A percentile compares a stretch with the other conserved stretches of the same genome.
Evolutionary conservation across 2,888 invertebrate genomes (phyloP).

Genomic region (Yponomeuta cagnagella): DNA sequence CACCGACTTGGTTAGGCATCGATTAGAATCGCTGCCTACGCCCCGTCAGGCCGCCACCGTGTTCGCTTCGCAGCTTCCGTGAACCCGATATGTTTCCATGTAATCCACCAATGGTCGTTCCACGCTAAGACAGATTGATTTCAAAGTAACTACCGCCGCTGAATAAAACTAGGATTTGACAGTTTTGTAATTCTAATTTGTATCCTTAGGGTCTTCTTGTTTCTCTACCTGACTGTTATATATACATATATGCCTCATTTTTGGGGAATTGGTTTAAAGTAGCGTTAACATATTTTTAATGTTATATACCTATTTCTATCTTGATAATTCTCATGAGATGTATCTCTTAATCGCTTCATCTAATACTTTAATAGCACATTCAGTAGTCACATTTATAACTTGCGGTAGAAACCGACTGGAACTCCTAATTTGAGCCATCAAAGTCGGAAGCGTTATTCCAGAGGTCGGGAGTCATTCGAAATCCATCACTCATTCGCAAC

Average conservation of each 20-base stretch:
- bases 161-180: too few relatives aligned
- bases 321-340: not conserved
- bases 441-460: constrained; percentile 51
- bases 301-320: not conserved
- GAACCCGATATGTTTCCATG: constrained; percentile 61
- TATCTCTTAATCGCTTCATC: not conserved
- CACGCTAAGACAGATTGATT: too few relatives aligned
- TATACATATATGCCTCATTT: too few relatives aligned
- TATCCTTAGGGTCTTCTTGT: too few relatives aligned
- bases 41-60: constrained; percentile 57
- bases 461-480: constrained; percentile 59
- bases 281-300: too few relatives aligned
- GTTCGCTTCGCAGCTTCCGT: constrained; percentile 45
- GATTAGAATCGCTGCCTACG: constrained; percentile 65
- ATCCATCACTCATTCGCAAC: constrained; percentile 69
- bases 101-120: constrained; percentile 20
- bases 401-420: constrained; percentile 14
- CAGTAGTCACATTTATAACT: not conserved
- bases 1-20: constrained; percentile 30
- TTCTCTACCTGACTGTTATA: too few relatives aligned
- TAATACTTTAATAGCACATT: constrained; percentile 2
- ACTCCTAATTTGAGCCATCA: constrained; percentile 37
- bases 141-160: too few relatives aligned
- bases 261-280: too few relatives aligned
- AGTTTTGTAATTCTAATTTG: too few relatives aligned